phyloP scores from a whole-genome alignment of 2,113 vertebrate genomes.

The Dromas ardeola region DNA sequence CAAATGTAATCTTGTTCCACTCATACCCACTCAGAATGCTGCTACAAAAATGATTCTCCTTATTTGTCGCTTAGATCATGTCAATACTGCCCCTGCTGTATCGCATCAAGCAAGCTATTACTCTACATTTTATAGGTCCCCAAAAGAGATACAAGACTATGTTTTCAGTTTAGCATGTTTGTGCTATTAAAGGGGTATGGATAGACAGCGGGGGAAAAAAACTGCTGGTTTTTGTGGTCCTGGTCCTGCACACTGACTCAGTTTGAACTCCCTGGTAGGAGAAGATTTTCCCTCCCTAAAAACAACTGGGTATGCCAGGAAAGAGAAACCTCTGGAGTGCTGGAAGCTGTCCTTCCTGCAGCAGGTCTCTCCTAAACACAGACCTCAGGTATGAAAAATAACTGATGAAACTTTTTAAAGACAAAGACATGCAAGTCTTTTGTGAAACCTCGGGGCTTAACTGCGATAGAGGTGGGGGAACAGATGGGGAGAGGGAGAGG shows the following conservation, averaged over 20 bases:
- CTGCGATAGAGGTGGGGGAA: background rate
- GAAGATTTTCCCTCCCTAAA: background rate
- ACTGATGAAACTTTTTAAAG: background rate
- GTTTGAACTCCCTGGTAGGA: background rate
- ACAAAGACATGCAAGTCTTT: background rate
- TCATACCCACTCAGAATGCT: background rate
- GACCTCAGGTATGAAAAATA: background rate
- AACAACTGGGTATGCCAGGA: background rate
- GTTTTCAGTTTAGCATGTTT: background rate
- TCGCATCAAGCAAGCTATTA: background rate
- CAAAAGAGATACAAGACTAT: background rate
- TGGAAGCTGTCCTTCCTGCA: background rate
- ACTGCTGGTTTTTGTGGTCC: background rate
- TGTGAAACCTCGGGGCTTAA: background rate
- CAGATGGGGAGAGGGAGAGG: background rate
- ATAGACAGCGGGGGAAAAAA: background rate
- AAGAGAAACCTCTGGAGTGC: background rate
- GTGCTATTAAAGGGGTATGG: background rate
- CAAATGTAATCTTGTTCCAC: slow-evolving; percentile 4
- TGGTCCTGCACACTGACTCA: background rate
- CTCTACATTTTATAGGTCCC: background rate
- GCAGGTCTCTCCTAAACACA: background rate
- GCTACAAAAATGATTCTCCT: background rate
- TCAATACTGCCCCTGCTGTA: background rate
- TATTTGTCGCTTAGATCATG: background rate